phyloP scores from a whole-genome alignment of 2,113 vertebrate genomes.

The Neofelis nebulosa region DNA sequence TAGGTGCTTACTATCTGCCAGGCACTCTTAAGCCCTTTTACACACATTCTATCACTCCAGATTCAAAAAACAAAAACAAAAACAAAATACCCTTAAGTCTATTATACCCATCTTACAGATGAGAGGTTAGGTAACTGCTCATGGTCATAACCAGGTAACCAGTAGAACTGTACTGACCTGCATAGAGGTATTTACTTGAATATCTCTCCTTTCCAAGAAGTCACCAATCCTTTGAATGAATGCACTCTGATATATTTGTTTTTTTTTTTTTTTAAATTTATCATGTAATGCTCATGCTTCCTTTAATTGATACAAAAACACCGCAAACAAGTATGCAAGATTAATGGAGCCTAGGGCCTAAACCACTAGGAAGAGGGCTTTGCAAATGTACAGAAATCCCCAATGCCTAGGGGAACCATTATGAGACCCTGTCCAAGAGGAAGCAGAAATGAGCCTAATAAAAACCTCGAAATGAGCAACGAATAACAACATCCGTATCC shows the following conservation, averaged over 20 bases:
- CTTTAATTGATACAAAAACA: neutral
- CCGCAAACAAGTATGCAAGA: neutral
- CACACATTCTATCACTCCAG: neutral
- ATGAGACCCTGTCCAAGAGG: neutral
- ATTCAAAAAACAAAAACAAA: neutral
- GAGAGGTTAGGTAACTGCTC: neutral
- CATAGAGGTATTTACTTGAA: neutral
- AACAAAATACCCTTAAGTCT: neutral
- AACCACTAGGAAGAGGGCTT: neutral
- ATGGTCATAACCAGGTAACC: neutral
- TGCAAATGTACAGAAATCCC: neutral
- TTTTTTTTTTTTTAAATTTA: neutral
- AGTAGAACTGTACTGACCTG: neutral
- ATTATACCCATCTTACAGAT: neutral
- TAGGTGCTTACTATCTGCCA: neutral
- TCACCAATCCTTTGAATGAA: neutral
- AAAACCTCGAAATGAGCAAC: neutral
- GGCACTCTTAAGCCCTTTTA: neutral
- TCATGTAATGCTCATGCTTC: neutral
- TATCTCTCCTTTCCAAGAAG: neutral
- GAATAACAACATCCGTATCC: neutral
- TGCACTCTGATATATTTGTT: neutral
- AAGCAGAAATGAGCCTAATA: neutral
- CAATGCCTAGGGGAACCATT: accelerated
- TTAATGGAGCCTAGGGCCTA: neutral